Base-by-base conservation (phyloP, 2,888 invertebrate genomes). In the Lasiommata megera region DNA sequence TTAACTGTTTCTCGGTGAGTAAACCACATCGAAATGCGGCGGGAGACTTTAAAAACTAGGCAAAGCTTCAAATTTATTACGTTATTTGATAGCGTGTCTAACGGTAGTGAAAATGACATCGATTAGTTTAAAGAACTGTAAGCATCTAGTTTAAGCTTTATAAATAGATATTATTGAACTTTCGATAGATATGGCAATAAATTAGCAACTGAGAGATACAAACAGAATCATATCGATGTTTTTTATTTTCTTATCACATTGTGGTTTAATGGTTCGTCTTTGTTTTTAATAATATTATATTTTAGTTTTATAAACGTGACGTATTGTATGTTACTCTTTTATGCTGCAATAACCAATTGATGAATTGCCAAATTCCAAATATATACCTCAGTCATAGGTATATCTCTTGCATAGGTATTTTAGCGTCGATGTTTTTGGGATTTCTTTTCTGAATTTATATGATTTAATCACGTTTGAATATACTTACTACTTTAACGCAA, bases 1-100 rank as follows among this genome's bases (percentile, higher is more conserved):
- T 34, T 56, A 54, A 62, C 58, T 54, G 61, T 56, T 53, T 37
- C 50, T 57, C 34, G 38, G 54, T 43, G 40, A 52, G 16, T 43
- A 55, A 69, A 66, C 56, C 56, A 52, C 55, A 67, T 70, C 65
- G 60, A 55, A 56, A 62, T 56, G 67, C 56, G 62, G 77, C 77
- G 77, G 80, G 79, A 77, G 73, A 79, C 66, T 73, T 75, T 69
- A 58, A 73, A 79, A 79, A 79, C 77, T 74, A 80, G 68, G 70
- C 73, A 78, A 84, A 84, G 79, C 80, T 74, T 54, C 50, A 58
- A 78, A 82, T 84, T 82, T 84, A 82, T 80, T 70, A 67, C 68
- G 60, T 57, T 60, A 66, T 64, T 76, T 65, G 53, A 67, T 64
- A 60, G 62, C 67, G 61, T 64, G 40, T 55, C 50, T 75, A 76